phyloP scores from a whole-genome alignment of 2,888 invertebrate genomes.

The Hecatera dysodea region DNA sequence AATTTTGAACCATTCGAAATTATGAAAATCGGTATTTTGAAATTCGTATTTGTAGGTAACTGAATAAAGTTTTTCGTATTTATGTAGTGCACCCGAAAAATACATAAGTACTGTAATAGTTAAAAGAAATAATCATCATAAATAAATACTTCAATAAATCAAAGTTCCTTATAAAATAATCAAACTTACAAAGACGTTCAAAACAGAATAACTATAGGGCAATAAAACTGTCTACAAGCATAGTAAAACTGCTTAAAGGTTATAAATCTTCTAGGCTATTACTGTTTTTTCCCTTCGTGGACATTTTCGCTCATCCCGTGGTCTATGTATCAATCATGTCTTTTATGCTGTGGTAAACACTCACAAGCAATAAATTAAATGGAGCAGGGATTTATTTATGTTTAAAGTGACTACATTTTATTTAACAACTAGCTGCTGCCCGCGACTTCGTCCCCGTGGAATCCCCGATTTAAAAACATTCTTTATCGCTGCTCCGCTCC shows the following conservation, averaged over 20 bases:
- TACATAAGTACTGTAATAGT: too few relatives aligned
- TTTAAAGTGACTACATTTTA: slow-evolving; percentile 24
- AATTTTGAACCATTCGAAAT: too few relatives aligned
- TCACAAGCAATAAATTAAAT: slow-evolving; percentile 42
- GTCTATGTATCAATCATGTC: slow-evolving; percentile 55
- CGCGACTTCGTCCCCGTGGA: too few relatives aligned
- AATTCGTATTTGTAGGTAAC: too few relatives aligned
- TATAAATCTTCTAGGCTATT: slow-evolving; percentile 50
- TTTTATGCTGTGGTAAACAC: slow-evolving; percentile 43
- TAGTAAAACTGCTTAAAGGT: slow-evolving; percentile 34
- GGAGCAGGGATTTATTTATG: slow-evolving; percentile 20
- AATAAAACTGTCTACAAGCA: slow-evolving; percentile 45
- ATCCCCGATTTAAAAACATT: too few relatives aligned
- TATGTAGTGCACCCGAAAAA: too few relatives aligned
- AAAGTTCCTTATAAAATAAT: slow-evolving; percentile 9
- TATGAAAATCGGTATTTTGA: too few relatives aligned
- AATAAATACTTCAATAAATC: background rate
- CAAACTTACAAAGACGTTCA: slow-evolving; percentile 17
- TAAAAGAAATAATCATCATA: too few relatives aligned
- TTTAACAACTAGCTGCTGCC: too few relatives aligned
- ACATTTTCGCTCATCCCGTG: slow-evolving; percentile 23
- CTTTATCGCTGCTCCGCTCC: too few relatives aligned
- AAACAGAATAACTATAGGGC: slow-evolving; percentile 39
- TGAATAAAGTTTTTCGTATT: too few relatives aligned
- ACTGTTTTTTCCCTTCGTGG: slow-evolving; percentile 25